Conservation (phyloP, 1,140 invertebrate genomes). For the Venustaconcha ellipsiformis region DNA sequence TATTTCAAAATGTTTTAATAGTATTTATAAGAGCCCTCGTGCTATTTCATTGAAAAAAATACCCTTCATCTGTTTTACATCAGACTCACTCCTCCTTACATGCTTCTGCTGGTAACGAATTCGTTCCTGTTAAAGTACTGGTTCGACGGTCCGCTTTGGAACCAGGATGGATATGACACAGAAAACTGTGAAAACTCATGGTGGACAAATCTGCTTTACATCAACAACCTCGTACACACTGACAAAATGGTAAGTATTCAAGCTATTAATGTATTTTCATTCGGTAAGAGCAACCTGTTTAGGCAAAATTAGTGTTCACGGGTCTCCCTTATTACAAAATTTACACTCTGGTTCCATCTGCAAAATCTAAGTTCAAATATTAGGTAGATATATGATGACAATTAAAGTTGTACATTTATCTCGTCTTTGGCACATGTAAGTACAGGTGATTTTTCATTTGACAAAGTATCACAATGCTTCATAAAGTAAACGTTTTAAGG, state of each 20-base stretch:
- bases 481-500: too few relatives aligned
- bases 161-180: conserved; percentile 25
- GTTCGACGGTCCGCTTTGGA: conserved; percentile 60
- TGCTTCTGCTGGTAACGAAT: conserved; percentile 54
- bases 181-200: conserved; percentile 76
- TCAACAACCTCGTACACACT: conserved; percentile 84
- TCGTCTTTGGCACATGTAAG: too few relatives aligned
- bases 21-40: too few relatives aligned
- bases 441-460: too few relatives aligned
- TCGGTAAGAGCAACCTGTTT: not conserved
- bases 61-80: not conserved
- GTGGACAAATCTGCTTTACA: conserved; percentile 86
- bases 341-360: too few relatives aligned
- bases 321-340: not conserved
- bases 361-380: too few relatives aligned
- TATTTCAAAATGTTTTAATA: too few relatives aligned
- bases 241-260: conserved; percentile 60
- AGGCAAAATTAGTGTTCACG: not conserved
- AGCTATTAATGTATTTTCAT: not conserved
- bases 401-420: too few relatives aligned
- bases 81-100: conserved; percentile 58
- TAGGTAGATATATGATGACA: too few relatives aligned
- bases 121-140: conserved; percentile 50
- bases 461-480: too few relatives aligned
- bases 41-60: too few relatives aligned